Conservation (phyloP, 2,888 invertebrate species). For the Habrosyne pyritoides region DNA sequence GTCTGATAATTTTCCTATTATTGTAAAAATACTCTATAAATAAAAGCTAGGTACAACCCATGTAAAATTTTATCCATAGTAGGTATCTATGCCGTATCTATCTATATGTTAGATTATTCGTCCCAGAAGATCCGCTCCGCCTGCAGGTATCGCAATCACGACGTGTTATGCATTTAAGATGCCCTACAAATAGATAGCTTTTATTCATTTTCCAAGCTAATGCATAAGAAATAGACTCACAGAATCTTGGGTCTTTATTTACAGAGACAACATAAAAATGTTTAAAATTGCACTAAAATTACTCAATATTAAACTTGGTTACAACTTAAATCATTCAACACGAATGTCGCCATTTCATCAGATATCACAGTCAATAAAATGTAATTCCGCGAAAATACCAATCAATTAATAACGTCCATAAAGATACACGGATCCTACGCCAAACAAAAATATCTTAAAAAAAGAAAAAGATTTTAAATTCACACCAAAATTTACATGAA, state of each 20-base stretch:
- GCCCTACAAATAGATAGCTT: not conserved
- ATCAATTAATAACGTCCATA: not conserved
- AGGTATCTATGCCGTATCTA: no score
- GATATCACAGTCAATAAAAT: slow-evolving; percentile 2
- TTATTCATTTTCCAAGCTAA: not conserved
- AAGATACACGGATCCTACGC: no score
- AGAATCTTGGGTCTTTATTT: not conserved
- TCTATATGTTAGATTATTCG: no score
- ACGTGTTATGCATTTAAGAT: not conserved
- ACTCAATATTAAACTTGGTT: not conserved
- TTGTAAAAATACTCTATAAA: no score
- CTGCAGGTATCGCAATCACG: not conserved
- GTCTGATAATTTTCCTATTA: no score
- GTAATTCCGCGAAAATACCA: not conserved
- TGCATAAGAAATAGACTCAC: not conserved
- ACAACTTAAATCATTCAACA: no score
- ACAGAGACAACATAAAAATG: not conserved
- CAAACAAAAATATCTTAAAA: not conserved
- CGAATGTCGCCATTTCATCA: not conserved
- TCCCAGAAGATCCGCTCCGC: not conserved
- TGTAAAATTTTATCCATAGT: no score
- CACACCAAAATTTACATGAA: not conserved
- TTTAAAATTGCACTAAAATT: not conserved
- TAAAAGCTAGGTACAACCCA: no score
- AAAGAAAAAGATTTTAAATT: not conserved